A percentile compares a stretch with the other conserved stretches of the same genome.
These are phyloP conservation scores for Helicolenus hilgendorfi DNA, from an alignment of 2,797 vertebrate genomes.

Conservation along the genomic window DNA sequence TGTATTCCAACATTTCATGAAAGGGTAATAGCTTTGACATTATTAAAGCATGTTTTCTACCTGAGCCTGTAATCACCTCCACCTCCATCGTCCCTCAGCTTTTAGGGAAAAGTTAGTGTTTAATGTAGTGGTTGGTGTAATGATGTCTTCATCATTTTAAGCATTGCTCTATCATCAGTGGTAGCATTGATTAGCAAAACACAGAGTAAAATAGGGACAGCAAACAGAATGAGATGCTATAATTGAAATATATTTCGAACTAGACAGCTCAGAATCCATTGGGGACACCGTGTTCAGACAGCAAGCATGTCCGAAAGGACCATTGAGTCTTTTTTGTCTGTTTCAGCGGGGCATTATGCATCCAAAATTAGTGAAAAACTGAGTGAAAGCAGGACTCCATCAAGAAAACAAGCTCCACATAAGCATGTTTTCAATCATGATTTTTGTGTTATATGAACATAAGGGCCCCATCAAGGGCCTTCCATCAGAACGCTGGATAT, in stretches of 20 bases:
- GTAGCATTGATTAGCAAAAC: neutral
- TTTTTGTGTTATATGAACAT: neutral
- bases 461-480: neutral
- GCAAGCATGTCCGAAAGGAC: no score
- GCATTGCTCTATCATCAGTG: neutral
- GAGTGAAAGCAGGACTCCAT: neutral
- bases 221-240: neutral
- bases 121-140: neutral
- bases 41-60: neutral
- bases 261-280: neutral
- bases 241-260: neutral
- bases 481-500: neutral
- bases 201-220: neutral
- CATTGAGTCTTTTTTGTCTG: no score
- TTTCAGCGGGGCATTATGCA: neutral
- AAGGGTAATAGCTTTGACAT: neutral
- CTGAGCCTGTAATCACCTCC: neutral
- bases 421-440: neutral
- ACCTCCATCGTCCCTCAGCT: neutral
- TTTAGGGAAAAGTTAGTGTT: neutral
- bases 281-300: neutral
- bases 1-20: neutral
- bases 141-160: neutral
- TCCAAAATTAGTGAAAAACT: neutral
- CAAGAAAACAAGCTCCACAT: neutral